These are phyloP conservation scores for Echeneis naucrates DNA, from an alignment of 2,797 vertebrate species.

Conservation along the genomic window DNA sequence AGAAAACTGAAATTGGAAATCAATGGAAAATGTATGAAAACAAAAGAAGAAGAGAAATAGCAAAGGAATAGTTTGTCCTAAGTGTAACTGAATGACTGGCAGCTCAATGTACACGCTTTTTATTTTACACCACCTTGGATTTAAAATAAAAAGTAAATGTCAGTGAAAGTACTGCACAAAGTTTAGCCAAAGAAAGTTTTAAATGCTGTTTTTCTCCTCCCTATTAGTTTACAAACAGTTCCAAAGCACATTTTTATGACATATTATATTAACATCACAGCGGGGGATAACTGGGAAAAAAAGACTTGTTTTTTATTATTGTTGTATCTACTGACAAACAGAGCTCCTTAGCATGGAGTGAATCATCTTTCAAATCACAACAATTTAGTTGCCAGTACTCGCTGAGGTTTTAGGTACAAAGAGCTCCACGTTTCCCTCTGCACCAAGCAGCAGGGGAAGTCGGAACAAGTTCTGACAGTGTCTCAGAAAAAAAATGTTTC, in stretches of 20 bases:
- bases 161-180: neutral
- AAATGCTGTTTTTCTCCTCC: neutral
- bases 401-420: neutral
- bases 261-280: neutral
- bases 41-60: neutral
- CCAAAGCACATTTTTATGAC: neutral
- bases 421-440: neutral
- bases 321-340: neutral
- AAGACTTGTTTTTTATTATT: neutral
- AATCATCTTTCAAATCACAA: neutral
- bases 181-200: neutral
- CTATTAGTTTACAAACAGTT: neutral
- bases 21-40: too few relatives aligned
- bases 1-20: too few relatives aligned
- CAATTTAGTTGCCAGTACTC: neutral
- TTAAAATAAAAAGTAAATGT: neutral
- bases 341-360: neutral
- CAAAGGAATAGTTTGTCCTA: neutral
- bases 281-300: neutral
- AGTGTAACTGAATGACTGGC: neutral
- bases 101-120: neutral
- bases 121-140: neutral
- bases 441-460: neutral
- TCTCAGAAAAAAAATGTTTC: constrained; percentile 11
- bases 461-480: constrained; percentile 69